Evolutionary conservation across 2,797 vertebrate genomes (phyloP).

Genomic region (Phaenicophaeus curvirostris): DNA sequence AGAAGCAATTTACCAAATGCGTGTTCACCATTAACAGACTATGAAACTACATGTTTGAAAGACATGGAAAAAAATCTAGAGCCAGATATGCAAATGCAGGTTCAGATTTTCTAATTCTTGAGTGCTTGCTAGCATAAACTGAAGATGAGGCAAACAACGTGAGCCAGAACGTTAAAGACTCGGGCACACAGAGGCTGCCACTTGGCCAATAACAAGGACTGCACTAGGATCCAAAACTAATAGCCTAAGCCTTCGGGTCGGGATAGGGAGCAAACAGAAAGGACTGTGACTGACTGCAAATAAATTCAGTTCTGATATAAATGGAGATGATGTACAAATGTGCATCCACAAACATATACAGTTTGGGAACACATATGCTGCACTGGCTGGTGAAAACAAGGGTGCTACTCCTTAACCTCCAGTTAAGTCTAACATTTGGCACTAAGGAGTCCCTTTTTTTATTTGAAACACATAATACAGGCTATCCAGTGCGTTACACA

Average conservation of each 20-base stretch:
- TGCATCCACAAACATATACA: background rate
- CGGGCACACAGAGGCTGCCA: background rate
- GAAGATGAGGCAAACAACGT: background rate
- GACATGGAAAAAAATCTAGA: background rate
- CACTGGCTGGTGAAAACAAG: background rate
- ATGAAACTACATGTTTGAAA: background rate
- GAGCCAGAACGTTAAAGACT: background rate
- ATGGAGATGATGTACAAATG: background rate
- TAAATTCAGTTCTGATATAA: background rate
- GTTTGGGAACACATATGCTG: background rate
- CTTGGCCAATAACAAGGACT: background rate
- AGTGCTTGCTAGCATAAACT: background rate
- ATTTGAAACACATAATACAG: background rate
- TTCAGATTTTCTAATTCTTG: background rate
- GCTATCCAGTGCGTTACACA: background rate
- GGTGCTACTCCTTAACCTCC: background rate
- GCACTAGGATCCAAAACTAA: background rate
- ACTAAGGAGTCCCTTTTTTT: background rate
- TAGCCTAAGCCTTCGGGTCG: background rate
- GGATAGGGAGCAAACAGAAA: background rate
- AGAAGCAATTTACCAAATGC: background rate
- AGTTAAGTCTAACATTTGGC: background rate
- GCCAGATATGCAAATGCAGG: constrained; percentile 37
- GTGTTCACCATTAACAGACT: background rate
- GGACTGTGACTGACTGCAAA: background rate